Evolutionary conservation across 1,140 invertebrate genomes (phyloP).

Genomic region (Listronotus bonariensis): DNA sequence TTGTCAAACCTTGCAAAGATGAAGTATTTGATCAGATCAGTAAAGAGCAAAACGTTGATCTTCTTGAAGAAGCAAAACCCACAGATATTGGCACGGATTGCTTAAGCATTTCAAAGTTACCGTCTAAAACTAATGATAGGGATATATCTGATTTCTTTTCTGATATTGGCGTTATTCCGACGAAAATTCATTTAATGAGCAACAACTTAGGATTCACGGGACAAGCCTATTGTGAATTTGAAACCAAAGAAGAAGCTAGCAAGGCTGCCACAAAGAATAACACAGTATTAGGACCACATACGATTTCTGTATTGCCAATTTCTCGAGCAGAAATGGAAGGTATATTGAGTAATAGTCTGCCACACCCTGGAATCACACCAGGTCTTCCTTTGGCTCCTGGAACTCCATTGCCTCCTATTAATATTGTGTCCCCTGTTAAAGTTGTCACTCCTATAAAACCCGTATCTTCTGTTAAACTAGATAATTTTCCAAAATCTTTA

Average conservation of each 20-base stretch:
- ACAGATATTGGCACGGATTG: constrained; percentile 60
- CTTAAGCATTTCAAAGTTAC: constrained; percentile 75
- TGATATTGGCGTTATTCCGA: constrained; percentile 73
- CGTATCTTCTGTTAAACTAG: no score
- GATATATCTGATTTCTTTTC: constrained; percentile 82
- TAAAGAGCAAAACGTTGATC: constrained; percentile 50
- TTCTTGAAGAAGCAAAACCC: constrained; percentile 34
- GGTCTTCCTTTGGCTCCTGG: constrained; percentile 10
- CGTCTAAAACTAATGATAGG: constrained; percentile 71
- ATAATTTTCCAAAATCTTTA: no score
- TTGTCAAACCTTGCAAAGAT: constrained; percentile 59
- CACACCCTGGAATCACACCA: constrained; percentile 10
- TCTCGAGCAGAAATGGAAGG: constrained; percentile 62
- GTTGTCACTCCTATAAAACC: no score
- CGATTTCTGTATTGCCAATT: constrained; percentile 70
- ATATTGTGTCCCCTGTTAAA: not conserved
- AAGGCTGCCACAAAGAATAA: constrained; percentile 74
- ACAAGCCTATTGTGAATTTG: constrained; percentile 86
- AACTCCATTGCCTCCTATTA: constrained; percentile 18
- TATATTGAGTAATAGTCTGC: constrained; percentile 34
- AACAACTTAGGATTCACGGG: constrained; percentile 70
- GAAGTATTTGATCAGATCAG: constrained; percentile 60
- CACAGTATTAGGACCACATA: constrained; percentile 65
- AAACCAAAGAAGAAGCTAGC: constrained; percentile 68
- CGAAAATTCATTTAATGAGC: constrained; percentile 77